These are phyloP conservation scores for Nannospalax galili DNA, from an alignment of 2,113 vertebrate genomes.

Conservation along the genomic window DNA sequence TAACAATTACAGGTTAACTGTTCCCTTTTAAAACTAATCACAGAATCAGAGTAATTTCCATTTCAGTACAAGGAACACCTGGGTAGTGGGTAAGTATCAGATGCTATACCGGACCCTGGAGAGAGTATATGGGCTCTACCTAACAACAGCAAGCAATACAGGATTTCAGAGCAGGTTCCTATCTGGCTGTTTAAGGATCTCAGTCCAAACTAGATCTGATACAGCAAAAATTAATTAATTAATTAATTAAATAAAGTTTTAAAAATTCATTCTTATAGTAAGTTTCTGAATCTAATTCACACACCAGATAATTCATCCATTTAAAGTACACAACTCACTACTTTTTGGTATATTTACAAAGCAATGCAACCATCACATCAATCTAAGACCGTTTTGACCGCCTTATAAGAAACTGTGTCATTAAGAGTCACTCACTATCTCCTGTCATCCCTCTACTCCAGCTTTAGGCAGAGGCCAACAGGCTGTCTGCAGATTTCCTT, in stretches of 20 bases:
- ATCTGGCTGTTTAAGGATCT: background rate
- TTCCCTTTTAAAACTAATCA: background rate
- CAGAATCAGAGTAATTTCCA: background rate
- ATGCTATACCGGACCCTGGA: background rate
- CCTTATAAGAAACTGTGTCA: background rate
- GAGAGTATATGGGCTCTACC: background rate
- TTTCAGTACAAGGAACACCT: background rate
- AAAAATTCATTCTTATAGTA: background rate
- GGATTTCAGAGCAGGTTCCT: background rate
- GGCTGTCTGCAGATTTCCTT: background rate
- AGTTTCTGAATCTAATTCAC: conserved; percentile 16
- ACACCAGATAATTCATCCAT: background rate
- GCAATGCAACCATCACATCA: background rate
- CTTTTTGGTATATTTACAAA: background rate
- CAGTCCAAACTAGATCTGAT: background rate
- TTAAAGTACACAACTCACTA: background rate
- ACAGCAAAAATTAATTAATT: background rate
- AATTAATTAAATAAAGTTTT: no score
- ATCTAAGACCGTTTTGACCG: background rate
- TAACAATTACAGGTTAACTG: background rate
- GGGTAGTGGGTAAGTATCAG: background rate
- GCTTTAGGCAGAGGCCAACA: background rate
- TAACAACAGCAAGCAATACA: background rate
- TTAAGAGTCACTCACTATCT: background rate
- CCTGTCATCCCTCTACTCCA: background rate